Base-by-base conservation (phyloP, 2,888 invertebrate genomes). In the Agrotis segetum region DNA sequence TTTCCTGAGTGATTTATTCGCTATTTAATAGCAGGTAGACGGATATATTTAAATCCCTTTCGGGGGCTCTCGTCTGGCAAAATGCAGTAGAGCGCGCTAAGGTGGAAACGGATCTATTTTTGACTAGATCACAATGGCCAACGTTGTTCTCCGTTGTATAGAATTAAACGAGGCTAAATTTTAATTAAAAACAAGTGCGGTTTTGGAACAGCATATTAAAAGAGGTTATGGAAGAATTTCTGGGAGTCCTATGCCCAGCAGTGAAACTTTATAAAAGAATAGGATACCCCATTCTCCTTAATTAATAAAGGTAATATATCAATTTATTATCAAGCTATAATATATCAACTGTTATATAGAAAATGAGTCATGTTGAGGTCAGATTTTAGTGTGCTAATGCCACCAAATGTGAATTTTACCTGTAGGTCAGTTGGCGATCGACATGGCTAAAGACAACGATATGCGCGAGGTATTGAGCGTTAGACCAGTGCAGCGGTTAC, bases 391-490 rank as follows among this genome's bases (percentile, higher is more conserved):
- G 7, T 7, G 7, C 34, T 34, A 34, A 34, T 34, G 7, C 7
- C 6, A 0, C 6, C 6, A 7, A 4, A 1, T 34, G 34, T 29
- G 7, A 34, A 1, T 1, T 34, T 34, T 7, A 5, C 3, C 1
- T 50, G 7, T 84, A 97, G 97, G 97, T 72, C 97, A 97, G 88
- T 89, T 96, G 59, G 97, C 97, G 1, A 93, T 96, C 74, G 97
- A 97, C 81, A 87, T 97, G 84, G 97, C 97, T 0, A 94, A 95
- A 67, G 97, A 97, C 82, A 89, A 93, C 24, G 97, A 97, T 74
- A 97, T 97, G 96, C 96, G 97, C 9, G 97, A 97, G 85, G 96
- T 97, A 16, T 89, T 97, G 11, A 96, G 95, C 80, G 97, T 97
- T 5, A 91, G 97, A 68, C 97, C 97, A 1, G 96, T 97, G 62